Conservation (phyloP, 2,888 invertebrate species). For the Ephialtes manifestator region DNA sequence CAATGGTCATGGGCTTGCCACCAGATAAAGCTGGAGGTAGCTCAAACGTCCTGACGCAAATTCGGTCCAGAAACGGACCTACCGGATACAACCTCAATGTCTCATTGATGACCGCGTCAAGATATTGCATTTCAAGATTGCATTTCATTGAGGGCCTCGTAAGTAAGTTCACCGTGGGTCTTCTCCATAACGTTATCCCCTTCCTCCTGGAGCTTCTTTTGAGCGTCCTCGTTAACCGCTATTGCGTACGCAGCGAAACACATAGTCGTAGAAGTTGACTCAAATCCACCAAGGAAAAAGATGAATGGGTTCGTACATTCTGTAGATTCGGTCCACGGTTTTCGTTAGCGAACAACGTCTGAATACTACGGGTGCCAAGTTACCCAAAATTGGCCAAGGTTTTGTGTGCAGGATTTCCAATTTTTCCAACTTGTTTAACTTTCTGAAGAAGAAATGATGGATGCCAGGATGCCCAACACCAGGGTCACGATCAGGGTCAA, state of each 20-base stretch:
- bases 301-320: slow-evolving; percentile 64
- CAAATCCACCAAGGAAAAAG: slow-evolving; percentile 76
- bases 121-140: too few species aligned
- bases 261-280: slow-evolving; percentile 71
- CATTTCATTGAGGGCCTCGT: slow-evolving; percentile 66
- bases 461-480: neutral
- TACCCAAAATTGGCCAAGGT: slow-evolving; percentile 71
- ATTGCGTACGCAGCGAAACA: slow-evolving; percentile 71
- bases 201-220: slow-evolving; percentile 72
- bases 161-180: slow-evolving; percentile 51
- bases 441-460: slow-evolving; percentile 1
- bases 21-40: slow-evolving; percentile 78
- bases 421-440: slow-evolving; percentile 18
- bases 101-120: slow-evolving; percentile 71
- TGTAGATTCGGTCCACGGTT: slow-evolving; percentile 58
- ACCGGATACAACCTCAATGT: slow-evolving; percentile 78
- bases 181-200: slow-evolving; percentile 71
- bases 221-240: slow-evolving; percentile 70
- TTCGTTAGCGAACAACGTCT: slow-evolving; percentile 44
- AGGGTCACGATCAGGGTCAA: slow-evolving; percentile 41
- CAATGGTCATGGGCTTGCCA: slow-evolving; percentile 67
- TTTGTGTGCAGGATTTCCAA: slow-evolving; percentile 65
- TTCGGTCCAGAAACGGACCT: slow-evolving; percentile 86
- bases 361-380: slow-evolving; percentile 67
- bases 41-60: slow-evolving; percentile 86